A percentile compares a stretch with the other conserved stretches of the same genome.
phyloP scores from a whole-genome alignment of 2,888 invertebrate species.

The Gari tellinella region DNA sequence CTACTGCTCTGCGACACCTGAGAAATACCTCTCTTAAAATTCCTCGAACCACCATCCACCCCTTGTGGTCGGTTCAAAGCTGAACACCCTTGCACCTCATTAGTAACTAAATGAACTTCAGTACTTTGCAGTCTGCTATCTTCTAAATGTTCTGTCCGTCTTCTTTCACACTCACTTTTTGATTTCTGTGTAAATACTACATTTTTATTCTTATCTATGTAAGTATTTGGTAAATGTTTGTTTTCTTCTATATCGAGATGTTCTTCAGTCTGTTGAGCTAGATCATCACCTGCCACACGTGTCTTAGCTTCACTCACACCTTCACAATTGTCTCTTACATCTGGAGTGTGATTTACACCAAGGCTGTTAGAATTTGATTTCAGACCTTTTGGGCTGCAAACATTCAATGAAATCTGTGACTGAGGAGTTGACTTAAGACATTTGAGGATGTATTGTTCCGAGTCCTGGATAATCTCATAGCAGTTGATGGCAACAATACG shows the following conservation, averaged over 20 bases:
- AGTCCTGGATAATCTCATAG: constrained; percentile 15
- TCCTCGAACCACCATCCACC: not conserved
- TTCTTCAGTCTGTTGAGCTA: no score
- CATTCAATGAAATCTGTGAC: not conserved
- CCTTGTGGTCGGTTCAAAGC: not conserved
- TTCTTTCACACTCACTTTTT: no score
- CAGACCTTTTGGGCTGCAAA: constrained; percentile 4
- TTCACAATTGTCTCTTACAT: no score
- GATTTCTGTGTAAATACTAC: no score
- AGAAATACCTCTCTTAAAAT: constrained; percentile 33
- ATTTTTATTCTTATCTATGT: no score
- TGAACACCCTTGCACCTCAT: not conserved
- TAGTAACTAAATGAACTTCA: not conserved
- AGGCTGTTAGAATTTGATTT: not conserved
- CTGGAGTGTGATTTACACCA: not conserved
- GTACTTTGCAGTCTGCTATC: not conserved
- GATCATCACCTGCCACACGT: no score
- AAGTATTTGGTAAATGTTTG: no score
- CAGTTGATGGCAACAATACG: constrained; percentile 32
- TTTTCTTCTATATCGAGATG: no score
- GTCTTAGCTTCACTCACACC: no score
- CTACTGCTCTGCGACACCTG: constrained; percentile 44
- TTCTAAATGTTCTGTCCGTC: not conserved
- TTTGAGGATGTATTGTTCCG: constrained; percentile 15
- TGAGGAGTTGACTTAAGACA: constrained; percentile 7